These are phyloP conservation scores for Puffinus mauretanicus DNA, from an alignment of 2,113 vertebrate genomes.

Conservation along the genomic window DNA sequence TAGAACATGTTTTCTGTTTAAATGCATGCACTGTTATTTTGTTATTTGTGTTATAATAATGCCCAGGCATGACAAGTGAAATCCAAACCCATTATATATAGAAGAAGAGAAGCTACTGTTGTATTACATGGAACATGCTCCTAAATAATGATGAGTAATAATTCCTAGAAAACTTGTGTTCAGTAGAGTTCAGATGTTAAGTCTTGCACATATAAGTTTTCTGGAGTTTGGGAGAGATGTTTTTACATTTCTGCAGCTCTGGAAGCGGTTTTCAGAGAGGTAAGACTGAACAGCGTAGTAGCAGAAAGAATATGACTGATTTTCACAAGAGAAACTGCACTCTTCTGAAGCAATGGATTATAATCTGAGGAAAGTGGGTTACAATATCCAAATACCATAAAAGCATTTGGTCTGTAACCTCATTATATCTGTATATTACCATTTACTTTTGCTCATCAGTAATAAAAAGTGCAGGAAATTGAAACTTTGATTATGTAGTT, in stretches of 20 bases:
- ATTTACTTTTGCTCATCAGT: neutral
- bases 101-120: neutral
- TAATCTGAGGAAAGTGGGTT: neutral
- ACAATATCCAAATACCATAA: neutral
- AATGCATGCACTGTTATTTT: neutral
- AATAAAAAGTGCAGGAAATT: slow-evolving; percentile 46
- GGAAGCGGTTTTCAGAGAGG: neutral
- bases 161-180: neutral
- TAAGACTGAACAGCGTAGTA: neutral
- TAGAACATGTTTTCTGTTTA: neutral
- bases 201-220: neutral
- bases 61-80: neutral
- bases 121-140: neutral
- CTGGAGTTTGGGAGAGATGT: neutral
- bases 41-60: neutral
- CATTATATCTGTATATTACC: neutral
- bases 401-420: neutral
- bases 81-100: neutral
- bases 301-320: neutral
- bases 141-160: neutral
- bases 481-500: slow-evolving; percentile 31
- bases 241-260: neutral
- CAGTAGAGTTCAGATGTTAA: neutral
- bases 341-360: neutral
- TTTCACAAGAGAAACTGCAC: neutral